phyloP scores from a whole-genome alignment of 2,113 vertebrate species.

The Athene noctua region DNA sequence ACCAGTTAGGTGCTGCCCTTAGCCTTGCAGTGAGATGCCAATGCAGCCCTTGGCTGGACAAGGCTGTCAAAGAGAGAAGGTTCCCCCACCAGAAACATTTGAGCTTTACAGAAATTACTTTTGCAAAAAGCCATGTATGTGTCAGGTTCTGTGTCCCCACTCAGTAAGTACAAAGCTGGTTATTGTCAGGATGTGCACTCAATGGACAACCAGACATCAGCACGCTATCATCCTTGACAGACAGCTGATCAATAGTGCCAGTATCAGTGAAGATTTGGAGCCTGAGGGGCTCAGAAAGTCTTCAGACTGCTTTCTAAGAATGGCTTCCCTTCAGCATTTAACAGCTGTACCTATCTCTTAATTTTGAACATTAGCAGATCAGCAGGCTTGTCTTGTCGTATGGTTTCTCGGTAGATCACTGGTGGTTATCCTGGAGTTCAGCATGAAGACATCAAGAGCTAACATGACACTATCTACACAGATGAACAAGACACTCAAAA shows the following conservation, averaged over 20 bases:
- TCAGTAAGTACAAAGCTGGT: not conserved
- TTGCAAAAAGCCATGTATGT: not conserved
- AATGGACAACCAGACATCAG: not conserved
- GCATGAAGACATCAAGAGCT: not conserved
- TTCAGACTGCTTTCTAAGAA: not conserved
- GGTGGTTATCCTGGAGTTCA: not conserved
- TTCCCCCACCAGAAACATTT: not conserved
- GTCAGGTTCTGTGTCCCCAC: not conserved
- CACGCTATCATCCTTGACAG: not conserved
- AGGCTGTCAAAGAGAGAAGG: not conserved
- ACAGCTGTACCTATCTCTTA: not conserved
- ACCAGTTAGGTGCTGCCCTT: not conserved
- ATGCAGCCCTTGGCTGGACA: rapidly evolving
- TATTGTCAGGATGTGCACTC: not conserved
- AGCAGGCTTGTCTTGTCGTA: not conserved
- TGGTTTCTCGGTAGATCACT: not conserved
- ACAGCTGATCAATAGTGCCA: not conserved
- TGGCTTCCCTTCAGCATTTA: not conserved
- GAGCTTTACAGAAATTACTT: not conserved
- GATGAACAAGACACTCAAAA: not conserved
- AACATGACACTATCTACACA: not conserved
- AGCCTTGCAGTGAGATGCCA: not conserved
- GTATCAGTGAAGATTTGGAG: not conserved
- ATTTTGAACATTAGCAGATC: not conserved
- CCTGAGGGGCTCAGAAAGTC: not conserved